These are phyloP conservation scores for Phrynocephalus guinanensis DNA, from an alignment of 2,797 vertebrate species.

Conservation along the genomic window DNA sequence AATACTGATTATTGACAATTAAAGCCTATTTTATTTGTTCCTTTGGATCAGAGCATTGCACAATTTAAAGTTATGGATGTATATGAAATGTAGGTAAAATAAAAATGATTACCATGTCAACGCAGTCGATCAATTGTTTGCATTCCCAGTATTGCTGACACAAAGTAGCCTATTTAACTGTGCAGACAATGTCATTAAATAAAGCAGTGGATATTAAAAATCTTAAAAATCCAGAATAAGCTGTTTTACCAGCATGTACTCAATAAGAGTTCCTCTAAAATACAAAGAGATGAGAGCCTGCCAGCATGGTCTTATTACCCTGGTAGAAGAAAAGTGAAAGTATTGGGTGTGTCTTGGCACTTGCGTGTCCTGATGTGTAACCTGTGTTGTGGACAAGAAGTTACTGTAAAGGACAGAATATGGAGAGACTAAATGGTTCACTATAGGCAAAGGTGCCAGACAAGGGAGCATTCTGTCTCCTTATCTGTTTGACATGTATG, in stretches of 20 bases:
- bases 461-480: too few relatives aligned
- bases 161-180: not conserved
- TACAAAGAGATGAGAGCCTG: slow-evolving; percentile 51
- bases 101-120: not conserved
- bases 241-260: not conserved
- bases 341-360: too few relatives aligned
- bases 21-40: not conserved
- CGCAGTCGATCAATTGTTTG: slow-evolving; percentile 20
- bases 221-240: slow-evolving; percentile 24
- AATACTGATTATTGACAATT: not conserved
- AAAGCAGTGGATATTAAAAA: slow-evolving; percentile 12
- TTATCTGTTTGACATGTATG: too few relatives aligned
- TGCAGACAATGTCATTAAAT: not conserved
- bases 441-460: too few relatives aligned
- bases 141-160: slow-evolving; percentile 30
- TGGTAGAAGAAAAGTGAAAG: not conserved
- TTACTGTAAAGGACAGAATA: too few relatives aligned
- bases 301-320: slow-evolving; percentile 60
- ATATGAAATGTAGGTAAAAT: too few relatives aligned
- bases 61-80: too few relatives aligned
- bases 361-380: too few relatives aligned
- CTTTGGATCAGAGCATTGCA: too few relatives aligned
- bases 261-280: slow-evolving; percentile 45
- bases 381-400: too few relatives aligned
- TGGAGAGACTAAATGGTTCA: too few relatives aligned